A percentile compares a stretch with the other conserved stretches of the same genome.
phyloP scores from a whole-genome alignment of 2,113 vertebrate genomes.

The Cromileptes altivelis region DNA sequence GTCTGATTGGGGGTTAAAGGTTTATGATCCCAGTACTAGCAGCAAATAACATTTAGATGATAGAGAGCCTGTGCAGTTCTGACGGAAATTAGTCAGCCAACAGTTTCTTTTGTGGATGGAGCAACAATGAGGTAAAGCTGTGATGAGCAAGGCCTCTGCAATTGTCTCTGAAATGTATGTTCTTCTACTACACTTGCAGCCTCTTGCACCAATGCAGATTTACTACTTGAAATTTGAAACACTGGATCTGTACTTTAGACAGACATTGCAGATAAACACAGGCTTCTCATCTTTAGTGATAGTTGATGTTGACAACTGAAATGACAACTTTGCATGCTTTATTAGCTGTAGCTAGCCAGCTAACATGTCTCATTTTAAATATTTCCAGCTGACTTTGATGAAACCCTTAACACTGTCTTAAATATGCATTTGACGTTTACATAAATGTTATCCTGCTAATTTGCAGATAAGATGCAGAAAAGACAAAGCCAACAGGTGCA shows the following conservation, averaged over 20 bases:
- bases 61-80: background rate
- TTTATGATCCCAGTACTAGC: slow-evolving; percentile 9
- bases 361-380: too few species aligned
- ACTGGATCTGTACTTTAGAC: too few species aligned
- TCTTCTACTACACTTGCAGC: background rate
- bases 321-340: too few species aligned
- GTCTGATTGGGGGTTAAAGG: slow-evolving; percentile 20
- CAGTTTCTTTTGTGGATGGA: background rate
- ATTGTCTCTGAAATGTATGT: background rate
- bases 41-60: slow-evolving; percentile 10
- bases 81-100: background rate
- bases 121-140: background rate
- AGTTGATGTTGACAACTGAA: too few species aligned
- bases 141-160: background rate
- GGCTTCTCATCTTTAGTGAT: too few species aligned
- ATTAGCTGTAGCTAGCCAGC: too few species aligned
- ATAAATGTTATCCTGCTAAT: background rate
- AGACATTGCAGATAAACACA: too few species aligned
- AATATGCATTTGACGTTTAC: too few species aligned
- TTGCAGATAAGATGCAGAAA: background rate
- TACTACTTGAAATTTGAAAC: background rate
- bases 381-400: too few species aligned
- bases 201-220: background rate
- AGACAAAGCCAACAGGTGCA: background rate
- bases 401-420: too few species aligned